Evolutionary conservation across 2,888 invertebrate genomes (phyloP).

Genomic region (Portevinia maculata): DNA sequence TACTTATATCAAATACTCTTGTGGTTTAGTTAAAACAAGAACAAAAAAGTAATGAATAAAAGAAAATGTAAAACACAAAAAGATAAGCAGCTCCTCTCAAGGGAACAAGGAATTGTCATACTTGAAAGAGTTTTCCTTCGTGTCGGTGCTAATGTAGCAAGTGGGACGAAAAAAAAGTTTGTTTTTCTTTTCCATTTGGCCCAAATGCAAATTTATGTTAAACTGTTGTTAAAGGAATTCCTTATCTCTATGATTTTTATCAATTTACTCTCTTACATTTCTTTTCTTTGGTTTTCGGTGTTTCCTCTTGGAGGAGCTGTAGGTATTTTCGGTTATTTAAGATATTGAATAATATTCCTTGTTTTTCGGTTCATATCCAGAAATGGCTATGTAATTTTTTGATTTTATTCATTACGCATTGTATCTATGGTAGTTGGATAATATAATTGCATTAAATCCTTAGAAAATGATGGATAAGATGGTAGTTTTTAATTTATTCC

Average conservation of each 20-base stretch:
- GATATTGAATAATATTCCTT: too few species aligned
- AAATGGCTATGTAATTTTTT: too few species aligned
- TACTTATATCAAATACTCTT: slow-evolving; percentile 4
- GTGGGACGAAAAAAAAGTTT: slow-evolving; percentile 1
- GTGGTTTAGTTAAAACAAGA: slow-evolving; percentile 6
- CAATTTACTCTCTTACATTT: slow-evolving; percentile 30
- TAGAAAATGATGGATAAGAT: too few species aligned
- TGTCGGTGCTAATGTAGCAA: neutral
- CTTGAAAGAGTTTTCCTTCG: neutral
- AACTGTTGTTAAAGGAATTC: slow-evolving; percentile 26
- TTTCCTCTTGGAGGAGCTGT: neutral
- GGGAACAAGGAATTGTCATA: too few species aligned
- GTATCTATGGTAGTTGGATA: too few species aligned
- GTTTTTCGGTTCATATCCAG: too few species aligned
- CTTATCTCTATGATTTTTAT: slow-evolving; percentile 21
- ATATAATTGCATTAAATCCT: too few species aligned
- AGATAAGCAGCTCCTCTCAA: slow-evolving; percentile 1
- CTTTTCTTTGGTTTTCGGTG: neutral
- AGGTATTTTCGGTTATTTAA: neutral
- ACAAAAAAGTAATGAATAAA: slow-evolving; percentile 28
- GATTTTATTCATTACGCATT: too few species aligned
- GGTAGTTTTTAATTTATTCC: too few species aligned
- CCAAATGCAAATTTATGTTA: slow-evolving; percentile 37
- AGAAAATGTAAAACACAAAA: slow-evolving; percentile 42
- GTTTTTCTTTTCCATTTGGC: neutral